A percentile compares a stretch with the other conserved stretches of the same genome.
phyloP scores from a whole-genome alignment of 2,797 vertebrate genomes.

The Sibirionetta formosa region DNA sequence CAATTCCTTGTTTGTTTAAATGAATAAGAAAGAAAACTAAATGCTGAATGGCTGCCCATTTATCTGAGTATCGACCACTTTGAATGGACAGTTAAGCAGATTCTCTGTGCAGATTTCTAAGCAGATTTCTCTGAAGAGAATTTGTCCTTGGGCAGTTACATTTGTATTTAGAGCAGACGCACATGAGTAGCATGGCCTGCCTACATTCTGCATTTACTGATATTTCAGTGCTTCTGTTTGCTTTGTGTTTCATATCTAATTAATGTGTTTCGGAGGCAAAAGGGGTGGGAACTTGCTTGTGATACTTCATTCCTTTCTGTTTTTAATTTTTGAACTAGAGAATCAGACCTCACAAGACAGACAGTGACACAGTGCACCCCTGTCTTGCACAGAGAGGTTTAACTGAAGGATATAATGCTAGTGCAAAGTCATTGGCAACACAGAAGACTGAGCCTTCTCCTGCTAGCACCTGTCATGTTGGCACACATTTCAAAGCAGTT shows the following conservation, averaged over 20 bases:
- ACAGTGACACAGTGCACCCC: rapidly evolving
- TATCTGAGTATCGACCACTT: neutral
- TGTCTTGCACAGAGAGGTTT: neutral
- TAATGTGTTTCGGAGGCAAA: neutral
- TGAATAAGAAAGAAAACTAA: neutral
- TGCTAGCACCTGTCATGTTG: neutral
- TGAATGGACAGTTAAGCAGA: neutral
- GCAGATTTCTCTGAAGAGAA: neutral
- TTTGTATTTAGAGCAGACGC: neutral
- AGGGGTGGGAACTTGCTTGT: neutral
- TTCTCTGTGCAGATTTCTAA: too few relatives aligned
- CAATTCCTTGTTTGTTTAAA: neutral
- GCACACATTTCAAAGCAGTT: neutral
- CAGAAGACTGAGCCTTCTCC: neutral
- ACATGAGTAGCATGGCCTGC: neutral
- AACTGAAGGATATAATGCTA: neutral
- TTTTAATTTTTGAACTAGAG: neutral
- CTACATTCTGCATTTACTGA: rapidly evolving
- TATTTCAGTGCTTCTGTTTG: neutral
- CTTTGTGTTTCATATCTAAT: neutral
- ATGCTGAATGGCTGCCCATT: neutral
- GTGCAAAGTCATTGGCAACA: neutral
- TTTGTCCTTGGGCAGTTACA: neutral
- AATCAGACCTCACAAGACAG: neutral
- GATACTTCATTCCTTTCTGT: neutral